A percentile compares a stretch with the other conserved stretches of the same genome.
phyloP scores from a whole-genome alignment of 2,113 vertebrate genomes.

The Macrotis lagotis region DNA sequence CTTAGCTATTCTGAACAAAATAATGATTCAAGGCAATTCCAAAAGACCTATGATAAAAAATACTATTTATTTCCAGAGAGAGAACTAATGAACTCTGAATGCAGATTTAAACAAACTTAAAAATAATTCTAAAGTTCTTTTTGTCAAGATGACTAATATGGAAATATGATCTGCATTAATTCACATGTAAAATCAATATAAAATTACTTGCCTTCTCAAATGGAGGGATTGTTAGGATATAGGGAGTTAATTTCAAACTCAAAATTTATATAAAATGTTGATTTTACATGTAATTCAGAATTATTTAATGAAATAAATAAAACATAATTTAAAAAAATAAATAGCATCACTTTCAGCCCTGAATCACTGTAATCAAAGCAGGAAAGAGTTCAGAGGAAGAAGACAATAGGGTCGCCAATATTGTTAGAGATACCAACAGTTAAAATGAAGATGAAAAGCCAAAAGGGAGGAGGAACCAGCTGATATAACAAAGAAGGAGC shows the following conservation, averaged over 20 bases:
- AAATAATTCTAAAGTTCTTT: background rate
- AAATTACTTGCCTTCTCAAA: no score
- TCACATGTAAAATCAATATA: no score
- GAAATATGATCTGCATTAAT: background rate
- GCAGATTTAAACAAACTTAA: background rate
- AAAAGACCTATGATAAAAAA: background rate
- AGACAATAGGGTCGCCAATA: background rate
- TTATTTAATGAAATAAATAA: background rate
- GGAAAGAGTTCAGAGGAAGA: background rate
- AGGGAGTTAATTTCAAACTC: no score
- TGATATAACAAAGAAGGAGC: background rate
- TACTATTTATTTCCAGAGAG: background rate
- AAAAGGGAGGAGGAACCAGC: background rate
- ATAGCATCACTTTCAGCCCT: background rate
- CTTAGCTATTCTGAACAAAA: background rate
- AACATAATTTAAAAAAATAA: background rate
- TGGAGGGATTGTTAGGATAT: no score
- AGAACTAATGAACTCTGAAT: background rate
- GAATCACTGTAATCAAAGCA: background rate
- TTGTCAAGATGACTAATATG: background rate
- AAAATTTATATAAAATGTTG: no score
- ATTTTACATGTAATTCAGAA: background rate
- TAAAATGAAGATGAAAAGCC: background rate
- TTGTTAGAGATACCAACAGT: background rate
- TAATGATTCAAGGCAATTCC: background rate